phyloP scores from a whole-genome alignment of 2,797 vertebrate species.

The Dendrocincla tyrannina region DNA sequence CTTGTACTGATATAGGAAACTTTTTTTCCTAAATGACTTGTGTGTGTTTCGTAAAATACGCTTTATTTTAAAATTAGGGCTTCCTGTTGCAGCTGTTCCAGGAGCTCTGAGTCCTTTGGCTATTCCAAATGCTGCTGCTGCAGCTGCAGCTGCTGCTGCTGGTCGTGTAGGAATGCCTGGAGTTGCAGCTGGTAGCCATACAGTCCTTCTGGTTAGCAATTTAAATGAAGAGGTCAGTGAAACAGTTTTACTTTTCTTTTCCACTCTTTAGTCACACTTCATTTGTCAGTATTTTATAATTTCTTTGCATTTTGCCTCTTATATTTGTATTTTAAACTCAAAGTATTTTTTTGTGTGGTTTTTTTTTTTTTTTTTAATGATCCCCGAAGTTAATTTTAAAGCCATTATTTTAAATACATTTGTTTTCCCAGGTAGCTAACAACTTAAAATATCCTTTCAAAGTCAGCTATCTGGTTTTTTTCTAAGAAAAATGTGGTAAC shows the following conservation, averaged over 20 bases:
- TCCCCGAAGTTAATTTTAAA: conserved; percentile 61
- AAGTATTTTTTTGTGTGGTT: conserved; percentile 40
- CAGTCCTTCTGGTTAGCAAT: conserved; percentile 97
- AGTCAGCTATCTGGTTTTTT: conserved; percentile 74
- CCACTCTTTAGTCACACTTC: conserved; percentile 36
- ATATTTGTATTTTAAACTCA: conserved; percentile 67
- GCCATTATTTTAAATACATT: conserved; percentile 51
- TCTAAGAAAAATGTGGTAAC: conserved; percentile 74
- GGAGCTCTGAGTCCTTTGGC: conserved; percentile 94
- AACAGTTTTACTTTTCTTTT: neutral
- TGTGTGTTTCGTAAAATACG: conserved; percentile 84
- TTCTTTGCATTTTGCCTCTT: conserved; percentile 71
- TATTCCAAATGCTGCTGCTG: conserved; percentile 88
- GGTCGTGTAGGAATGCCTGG: conserved; percentile 93
- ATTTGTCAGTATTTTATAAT: conserved; percentile 70
- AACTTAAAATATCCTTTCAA: conserved; percentile 51
- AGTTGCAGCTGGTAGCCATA: conserved; percentile 86
- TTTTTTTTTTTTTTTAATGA: conserved; percentile 32
- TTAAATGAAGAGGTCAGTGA: conserved; percentile 96
- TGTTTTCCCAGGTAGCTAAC: conserved; percentile 66
- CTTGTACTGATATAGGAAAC: conserved; percentile 49
- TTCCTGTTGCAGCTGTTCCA: conserved; percentile 85
- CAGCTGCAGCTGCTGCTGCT: conserved; percentile 91
- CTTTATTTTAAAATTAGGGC: conserved; percentile 84
- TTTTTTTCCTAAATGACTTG: conserved; percentile 62